Evolutionary conservation across 2,888 invertebrate species (phyloP), one percentile per base, ranked within the genome.

Genomic region (Lithosia quadra): DNA sequence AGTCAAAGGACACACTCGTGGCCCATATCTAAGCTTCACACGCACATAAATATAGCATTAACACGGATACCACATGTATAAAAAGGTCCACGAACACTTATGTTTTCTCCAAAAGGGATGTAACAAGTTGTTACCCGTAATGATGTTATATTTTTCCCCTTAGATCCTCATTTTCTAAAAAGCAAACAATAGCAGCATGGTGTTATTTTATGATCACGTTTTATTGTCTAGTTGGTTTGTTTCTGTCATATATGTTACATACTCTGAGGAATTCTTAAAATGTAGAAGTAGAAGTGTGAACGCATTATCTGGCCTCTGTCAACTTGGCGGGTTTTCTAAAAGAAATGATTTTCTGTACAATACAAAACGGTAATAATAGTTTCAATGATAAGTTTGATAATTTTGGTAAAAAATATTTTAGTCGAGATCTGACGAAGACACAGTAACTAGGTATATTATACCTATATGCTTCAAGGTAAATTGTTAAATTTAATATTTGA

Each of bases 1-100:
- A 75, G 71, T 76, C 72, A 77, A 79, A 71, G 63, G 67, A 62
- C 67, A 70, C 59, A 75, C 63, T 78, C 65, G 18, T 76, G 65
- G 74, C 68, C 63, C 53, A 64, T 76, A 82, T 79, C 75, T 75
- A 67, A 70, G 57, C 53, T 28, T 66, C 65, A 69, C 75, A 74
- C 69, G 63, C 66, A 73, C 72, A 74, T 70, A 77, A 78, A 81
- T 73, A 75, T 67, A 72, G 74, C 69, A 76, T 76, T 63, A 73
- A 53, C 21, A 55, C 57, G 55, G 56, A 71, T 60, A 61, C 67
- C 49, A 64, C 65, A 77, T 75, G 71, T 81, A 79, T 73, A 73
- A 73, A 67, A 59, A 63, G 65, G 53, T 49, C 34, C 9, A 49
- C 63, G 63, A 64, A 53, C 49, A 67, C 63, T 58, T 65, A 58